Evolutionary conservation across 2,113 vertebrate genomes (phyloP).

Genomic region (Euleptes europaea): DNA sequence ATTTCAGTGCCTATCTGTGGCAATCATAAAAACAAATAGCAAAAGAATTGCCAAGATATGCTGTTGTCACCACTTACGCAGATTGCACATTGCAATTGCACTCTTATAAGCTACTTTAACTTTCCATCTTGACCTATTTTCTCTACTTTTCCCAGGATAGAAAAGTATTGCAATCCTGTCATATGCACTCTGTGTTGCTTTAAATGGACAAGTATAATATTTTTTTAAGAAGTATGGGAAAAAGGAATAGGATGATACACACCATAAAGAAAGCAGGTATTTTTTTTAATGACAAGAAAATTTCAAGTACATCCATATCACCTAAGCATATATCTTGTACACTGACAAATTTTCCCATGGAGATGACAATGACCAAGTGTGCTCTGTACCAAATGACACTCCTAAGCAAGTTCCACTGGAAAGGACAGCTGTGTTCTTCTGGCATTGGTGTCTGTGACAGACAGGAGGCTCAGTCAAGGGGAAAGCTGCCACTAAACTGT

Average conservation of each 20-base stretch:
- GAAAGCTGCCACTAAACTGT: too few relatives aligned
- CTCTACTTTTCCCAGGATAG: neutral
- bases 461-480: too few relatives aligned
- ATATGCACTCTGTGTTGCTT: neutral
- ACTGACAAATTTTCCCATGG: neutral
- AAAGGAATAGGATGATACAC: neutral
- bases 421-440: too few relatives aligned
- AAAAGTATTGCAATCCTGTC: neutral
- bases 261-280: fast-evolving
- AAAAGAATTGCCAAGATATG: neutral
- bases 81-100: conserved; percentile 17
- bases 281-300: neutral
- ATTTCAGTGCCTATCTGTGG: conserved; percentile 4
- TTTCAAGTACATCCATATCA: neutral
- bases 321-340: neutral
- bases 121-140: neutral
- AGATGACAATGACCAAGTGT: neutral
- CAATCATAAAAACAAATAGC: neutral
- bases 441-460: too few relatives aligned
- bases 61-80: neutral
- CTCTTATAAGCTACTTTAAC: neutral
- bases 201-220: neutral
- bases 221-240: neutral
- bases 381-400: neutral
- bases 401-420: neutral